Percentiles rank a stretch among this genome's conserved stretches.
Conservation (phyloP, 2,797 vertebrate species). For the Melanotaenia maccullochi region DNA sequence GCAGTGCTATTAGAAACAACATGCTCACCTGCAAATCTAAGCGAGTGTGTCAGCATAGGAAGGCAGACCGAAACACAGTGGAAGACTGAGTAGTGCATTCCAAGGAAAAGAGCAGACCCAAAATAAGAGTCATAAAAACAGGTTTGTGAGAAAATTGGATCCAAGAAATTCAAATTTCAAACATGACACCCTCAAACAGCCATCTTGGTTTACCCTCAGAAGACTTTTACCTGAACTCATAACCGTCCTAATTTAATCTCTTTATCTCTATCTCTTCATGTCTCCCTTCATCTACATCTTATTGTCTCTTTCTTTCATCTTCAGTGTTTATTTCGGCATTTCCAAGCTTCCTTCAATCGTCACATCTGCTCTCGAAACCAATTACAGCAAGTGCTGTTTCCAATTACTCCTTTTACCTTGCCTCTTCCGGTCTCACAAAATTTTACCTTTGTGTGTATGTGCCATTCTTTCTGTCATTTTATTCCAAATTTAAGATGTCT, state of each 20-base stretch:
- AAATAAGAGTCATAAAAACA: slow-evolving; percentile 13
- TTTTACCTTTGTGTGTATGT: slow-evolving; percentile 6
- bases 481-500: slow-evolving; percentile 16
- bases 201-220: slow-evolving; percentile 35
- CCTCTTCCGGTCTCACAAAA: slow-evolving; percentile 43
- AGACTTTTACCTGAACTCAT: slow-evolving; percentile 17
- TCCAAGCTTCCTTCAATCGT: slow-evolving; percentile 42
- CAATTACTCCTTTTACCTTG: slow-evolving; percentile 60
- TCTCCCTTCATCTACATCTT: slow-evolving; percentile 25
- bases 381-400: slow-evolving; percentile 56
- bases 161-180: slow-evolving; percentile 6
- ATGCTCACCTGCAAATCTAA: slow-evolving; percentile 9
- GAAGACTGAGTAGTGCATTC: background rate
- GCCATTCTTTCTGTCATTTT: slow-evolving; percentile 14
- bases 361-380: slow-evolving; percentile 66
- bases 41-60: background rate
- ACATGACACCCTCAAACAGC: slow-evolving; percentile 28
- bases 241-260: slow-evolving; percentile 39
- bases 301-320: slow-evolving; percentile 53
- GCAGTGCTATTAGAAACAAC: slow-evolving; percentile 23
- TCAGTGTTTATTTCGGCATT: slow-evolving; percentile 36
- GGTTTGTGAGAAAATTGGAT: no score
- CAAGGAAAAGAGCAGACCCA: slow-evolving; percentile 6
- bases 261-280: slow-evolving; percentile 59
- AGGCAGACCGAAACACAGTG: background rate